Evolutionary conservation across 2,797 vertebrate species (phyloP).

Genomic region (Amazona finschi): DNA sequence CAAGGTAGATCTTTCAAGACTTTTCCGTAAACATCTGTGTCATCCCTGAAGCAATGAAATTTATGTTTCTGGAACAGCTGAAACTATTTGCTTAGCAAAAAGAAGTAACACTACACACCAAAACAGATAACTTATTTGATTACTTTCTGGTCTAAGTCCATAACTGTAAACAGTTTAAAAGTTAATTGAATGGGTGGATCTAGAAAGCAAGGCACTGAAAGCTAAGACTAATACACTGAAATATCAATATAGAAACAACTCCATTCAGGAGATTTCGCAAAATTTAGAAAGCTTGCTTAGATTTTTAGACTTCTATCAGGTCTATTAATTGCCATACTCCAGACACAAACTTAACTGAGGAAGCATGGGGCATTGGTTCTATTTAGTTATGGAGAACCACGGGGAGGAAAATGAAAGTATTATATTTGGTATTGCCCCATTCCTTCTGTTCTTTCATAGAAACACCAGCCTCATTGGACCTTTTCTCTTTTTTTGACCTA

Average conservation of each 20-base stretch:
- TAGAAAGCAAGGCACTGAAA: not conserved
- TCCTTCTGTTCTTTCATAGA: not conserved
- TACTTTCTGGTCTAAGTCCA: not conserved
- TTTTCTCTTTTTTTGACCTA: not conserved
- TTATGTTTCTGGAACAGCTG: not conserved
- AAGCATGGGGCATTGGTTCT: fast-evolving
- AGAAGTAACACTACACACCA: not conserved
- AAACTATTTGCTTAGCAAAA: not conserved
- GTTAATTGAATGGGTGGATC: not conserved
- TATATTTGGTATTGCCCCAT: not conserved
- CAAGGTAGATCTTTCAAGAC: not conserved
- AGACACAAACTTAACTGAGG: not conserved
- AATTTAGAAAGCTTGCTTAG: not conserved
- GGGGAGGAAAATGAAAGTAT: not conserved
- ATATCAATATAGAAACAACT: not conserved
- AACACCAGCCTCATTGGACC: fast-evolving
- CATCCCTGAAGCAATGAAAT: not conserved
- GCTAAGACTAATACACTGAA: not conserved
- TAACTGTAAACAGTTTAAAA: not conserved
- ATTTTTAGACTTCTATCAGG: not conserved
- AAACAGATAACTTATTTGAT: not conserved
- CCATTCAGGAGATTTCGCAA: not conserved
- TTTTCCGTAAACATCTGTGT: not conserved
- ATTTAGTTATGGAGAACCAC: not conserved
- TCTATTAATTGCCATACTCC: not conserved